Evolutionary conservation across 2,797 vertebrate species (phyloP).

Genomic region (Phrynocephalus guinanensis): DNA sequence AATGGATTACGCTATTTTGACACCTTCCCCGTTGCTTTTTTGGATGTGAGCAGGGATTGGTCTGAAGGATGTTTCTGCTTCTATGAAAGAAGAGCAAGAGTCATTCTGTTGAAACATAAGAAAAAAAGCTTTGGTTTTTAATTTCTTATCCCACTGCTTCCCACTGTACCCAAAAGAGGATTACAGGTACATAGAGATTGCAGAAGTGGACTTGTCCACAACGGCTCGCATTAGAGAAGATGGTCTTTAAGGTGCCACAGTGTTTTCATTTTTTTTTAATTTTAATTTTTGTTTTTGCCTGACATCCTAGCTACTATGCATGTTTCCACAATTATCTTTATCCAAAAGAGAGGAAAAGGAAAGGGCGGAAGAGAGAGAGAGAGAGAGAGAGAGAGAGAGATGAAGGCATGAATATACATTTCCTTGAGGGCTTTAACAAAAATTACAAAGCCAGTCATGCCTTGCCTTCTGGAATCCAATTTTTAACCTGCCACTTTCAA

Average conservation of each 20-base stretch:
- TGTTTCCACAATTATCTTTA: slow-evolving; percentile 31
- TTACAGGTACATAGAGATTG: background rate
- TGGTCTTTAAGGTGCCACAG: too few relatives aligned
- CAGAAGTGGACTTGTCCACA: too few relatives aligned
- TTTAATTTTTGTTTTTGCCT: too few relatives aligned
- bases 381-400: slow-evolving; percentile 6
- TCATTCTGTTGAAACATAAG: background rate
- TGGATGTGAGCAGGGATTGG: background rate
- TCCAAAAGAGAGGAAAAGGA: slow-evolving; percentile 12
- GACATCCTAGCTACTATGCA: background rate
- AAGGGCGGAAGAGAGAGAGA: background rate
- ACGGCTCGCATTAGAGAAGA: too few relatives aligned
- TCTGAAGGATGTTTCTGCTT: background rate
- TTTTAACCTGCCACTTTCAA: slow-evolving; percentile 60
- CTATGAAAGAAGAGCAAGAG: background rate
- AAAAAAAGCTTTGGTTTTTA: background rate
- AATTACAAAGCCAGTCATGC: slow-evolving; percentile 55
- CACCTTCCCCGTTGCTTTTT: background rate
- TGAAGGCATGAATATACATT: slow-evolving; percentile 45
- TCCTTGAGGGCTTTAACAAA: slow-evolving; percentile 48
- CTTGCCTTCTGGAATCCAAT: slow-evolving; percentile 60
- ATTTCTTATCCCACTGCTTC: slow-evolving; percentile 21
- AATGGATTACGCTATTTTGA: too few relatives aligned
- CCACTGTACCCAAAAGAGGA: slow-evolving; percentile 13
- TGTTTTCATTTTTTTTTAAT: too few relatives aligned